Conservation (phyloP, 1,140 invertebrate genomes). For the Micrasema minimum region DNA sequence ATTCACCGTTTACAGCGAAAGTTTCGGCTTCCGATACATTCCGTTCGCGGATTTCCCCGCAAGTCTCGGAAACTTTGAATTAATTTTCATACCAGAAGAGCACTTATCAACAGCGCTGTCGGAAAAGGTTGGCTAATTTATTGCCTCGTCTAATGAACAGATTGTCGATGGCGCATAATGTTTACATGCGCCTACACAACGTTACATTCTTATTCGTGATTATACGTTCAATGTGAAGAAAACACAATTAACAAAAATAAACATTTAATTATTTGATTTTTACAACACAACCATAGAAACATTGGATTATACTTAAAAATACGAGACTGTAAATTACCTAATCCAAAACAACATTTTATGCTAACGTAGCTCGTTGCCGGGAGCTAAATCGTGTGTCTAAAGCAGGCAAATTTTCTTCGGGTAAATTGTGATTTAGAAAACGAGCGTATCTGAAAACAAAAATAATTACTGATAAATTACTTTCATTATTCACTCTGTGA, state of each 20-base stretch:
- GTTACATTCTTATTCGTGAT: not conserved
- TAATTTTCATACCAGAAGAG: constrained; percentile 49
- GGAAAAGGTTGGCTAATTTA: constrained; percentile 48
- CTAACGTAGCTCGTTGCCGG: constrained; percentile 57
- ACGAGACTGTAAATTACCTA: too few species aligned
- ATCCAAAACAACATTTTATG: too few species aligned
- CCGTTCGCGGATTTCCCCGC: constrained; percentile 41
- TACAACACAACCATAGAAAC: too few species aligned
- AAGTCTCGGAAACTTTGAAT: constrained; percentile 44
- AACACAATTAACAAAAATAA: too few species aligned
- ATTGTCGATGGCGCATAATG: constrained; percentile 47
- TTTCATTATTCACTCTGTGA: not conserved
- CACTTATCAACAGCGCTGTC: constrained; percentile 42
- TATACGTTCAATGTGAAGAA: not conserved
- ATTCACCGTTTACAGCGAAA: constrained; percentile 49
- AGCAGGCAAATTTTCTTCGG: constrained; percentile 45
- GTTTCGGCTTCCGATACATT: constrained; percentile 53
- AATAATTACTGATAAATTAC: constrained; percentile 1
- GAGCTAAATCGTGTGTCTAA: constrained; percentile 35
- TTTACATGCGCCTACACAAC: constrained; percentile 5
- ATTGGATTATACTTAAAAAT: too few species aligned
- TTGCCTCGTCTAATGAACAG: constrained; percentile 46
- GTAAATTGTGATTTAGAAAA: constrained; percentile 56
- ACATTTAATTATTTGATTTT: too few species aligned
- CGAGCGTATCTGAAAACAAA: constrained; percentile 57